Conservation (phyloP, 1,140 invertebrate genomes). For the Drepana arcuata region DNA sequence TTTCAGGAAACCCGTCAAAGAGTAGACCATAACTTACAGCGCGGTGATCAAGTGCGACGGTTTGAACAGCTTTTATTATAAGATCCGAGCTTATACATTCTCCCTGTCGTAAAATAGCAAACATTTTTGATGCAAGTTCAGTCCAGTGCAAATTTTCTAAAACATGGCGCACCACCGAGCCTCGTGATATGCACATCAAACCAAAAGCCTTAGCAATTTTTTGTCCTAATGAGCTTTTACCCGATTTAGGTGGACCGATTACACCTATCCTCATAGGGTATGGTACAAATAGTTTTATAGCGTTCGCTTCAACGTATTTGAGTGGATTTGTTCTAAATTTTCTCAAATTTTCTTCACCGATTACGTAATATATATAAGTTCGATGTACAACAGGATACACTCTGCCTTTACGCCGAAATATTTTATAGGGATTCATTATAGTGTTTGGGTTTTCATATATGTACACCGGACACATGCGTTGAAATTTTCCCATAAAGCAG, state of each 20-base stretch:
- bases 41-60: conserved; percentile 53
- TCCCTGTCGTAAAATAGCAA: conserved; percentile 43
- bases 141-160: conserved; percentile 63
- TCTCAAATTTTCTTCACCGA: conserved; percentile 51
- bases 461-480: conserved; percentile 74
- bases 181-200: conserved; percentile 66
- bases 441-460: conserved; percentile 57
- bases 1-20: conserved; percentile 74
- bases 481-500: conserved; percentile 73
- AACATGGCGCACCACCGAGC: conserved; percentile 63
- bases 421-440: conserved; percentile 64
- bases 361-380: conserved; percentile 74
- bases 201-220: conserved; percentile 67
- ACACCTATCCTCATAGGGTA: conserved; percentile 81
- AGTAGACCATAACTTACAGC: conserved; percentile 68
- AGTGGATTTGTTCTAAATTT: conserved; percentile 70
- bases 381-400: conserved; percentile 72
- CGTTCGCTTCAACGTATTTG: conserved; percentile 59
- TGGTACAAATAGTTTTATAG: conserved; percentile 48
- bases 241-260: conserved; percentile 88
- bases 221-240: conserved; percentile 80
- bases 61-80: conserved; percentile 66
- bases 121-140: conserved; percentile 49
- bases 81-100: conserved; percentile 45
- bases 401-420: conserved; percentile 44